Base-by-base conservation (phyloP, 1,140 invertebrate genomes). In the Apis dorsata region DNA sequence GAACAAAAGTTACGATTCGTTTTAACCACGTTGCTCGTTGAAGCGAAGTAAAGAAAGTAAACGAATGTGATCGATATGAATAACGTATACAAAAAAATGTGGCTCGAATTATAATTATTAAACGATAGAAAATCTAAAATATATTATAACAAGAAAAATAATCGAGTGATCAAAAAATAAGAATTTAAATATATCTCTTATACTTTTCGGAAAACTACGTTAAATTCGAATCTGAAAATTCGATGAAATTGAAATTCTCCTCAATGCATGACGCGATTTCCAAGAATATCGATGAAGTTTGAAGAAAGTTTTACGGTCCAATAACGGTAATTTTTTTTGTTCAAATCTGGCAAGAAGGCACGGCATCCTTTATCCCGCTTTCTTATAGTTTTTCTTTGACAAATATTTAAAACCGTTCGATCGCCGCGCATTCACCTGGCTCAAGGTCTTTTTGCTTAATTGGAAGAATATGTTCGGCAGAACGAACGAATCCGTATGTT, bases 401-500 rank as follows among this genome's bases (percentile, higher is more conserved):
- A 34, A 49, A 74, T 60, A 74, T 74, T 60, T 74, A 60, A 49
- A 92, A 97, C 65, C 96, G 95, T 89, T 95, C 98, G 87, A 96
- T 96, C 0, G 93, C 34, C 34, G 95, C 97, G 4, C 98, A 97
- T 91, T 90, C 98, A 95, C 13, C 96, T 11, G 96, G 98, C 11
- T 97, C 97, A 3, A 88, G 97, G 44, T 93, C 97, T 72, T 95
- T 98, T 81, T 98, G 97, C 90, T 93, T 98, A 71, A 95, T 98
- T 88, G 98, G 97, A 13, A 94, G 97, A 82, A 93, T 98, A 76
- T 96, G 96, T 85, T 97, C 97, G 0, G 95, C 95, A 62, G 97
- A 98, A 95, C 98, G 97, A 97, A 95, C 95, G 86, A 97, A 97
- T 93, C 97, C 97, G 0, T 96, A 96, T 93, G 97, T 97, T 66